phyloP scores from a whole-genome alignment of 2,113 vertebrate species.

The Alces alces region DNA sequence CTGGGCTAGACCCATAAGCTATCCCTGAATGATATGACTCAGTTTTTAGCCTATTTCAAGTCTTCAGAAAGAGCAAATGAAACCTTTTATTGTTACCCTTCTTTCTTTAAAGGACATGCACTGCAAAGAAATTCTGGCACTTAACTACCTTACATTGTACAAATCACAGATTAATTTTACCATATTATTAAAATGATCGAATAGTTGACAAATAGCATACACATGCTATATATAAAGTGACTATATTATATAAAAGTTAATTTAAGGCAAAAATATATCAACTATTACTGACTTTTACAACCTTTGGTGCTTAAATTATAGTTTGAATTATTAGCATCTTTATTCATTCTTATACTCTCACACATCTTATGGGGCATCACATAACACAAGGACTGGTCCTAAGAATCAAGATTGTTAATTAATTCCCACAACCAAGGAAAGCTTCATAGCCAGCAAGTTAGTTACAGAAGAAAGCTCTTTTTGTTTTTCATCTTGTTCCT shows the following conservation, averaged over 20 bases:
- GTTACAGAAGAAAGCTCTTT: background rate
- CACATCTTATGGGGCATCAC: background rate
- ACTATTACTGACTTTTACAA: background rate
- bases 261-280: background rate
- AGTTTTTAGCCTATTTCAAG: background rate
- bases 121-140: background rate
- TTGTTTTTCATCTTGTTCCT: background rate
- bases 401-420: background rate
- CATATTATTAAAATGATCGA: background rate
- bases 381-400: background rate
- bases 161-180: background rate
- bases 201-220: background rate
- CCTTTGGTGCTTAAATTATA: background rate
- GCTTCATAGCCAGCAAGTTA: background rate
- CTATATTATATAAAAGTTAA: background rate
- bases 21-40: background rate
- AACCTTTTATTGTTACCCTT: background rate
- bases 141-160: background rate
- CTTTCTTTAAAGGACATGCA: background rate
- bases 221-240: background rate
- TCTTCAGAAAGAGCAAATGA: background rate
- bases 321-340: background rate
- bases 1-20: background rate
- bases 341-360: background rate
- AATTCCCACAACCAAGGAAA: background rate